Percentiles rank a stretch among this genome's conserved stretches.
Conservation (phyloP, 2,888 invertebrate species). For the Parochlus steinenii region DNA sequence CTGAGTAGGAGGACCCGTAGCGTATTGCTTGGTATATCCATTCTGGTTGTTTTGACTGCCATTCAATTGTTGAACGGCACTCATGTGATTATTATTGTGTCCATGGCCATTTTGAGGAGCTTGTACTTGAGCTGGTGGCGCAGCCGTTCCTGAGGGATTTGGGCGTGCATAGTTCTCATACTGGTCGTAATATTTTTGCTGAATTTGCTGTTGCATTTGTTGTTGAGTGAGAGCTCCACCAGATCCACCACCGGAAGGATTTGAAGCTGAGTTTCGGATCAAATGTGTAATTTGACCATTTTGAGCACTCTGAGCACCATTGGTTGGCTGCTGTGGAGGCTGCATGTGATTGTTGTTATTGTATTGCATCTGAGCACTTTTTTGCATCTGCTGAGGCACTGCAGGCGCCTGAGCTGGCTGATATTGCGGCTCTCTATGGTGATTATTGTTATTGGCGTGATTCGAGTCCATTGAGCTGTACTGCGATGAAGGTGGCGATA, state of each 20-base stretch:
- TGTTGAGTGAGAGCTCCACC: constrained; percentile 2
- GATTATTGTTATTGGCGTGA: constrained; percentile 10
- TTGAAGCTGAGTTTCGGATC: constrained; percentile 14
- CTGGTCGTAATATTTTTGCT: constrained; percentile 20
- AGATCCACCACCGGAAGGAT: constrained; percentile 12
- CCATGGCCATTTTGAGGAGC: constrained; percentile 14
- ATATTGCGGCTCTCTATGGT: constrained; percentile 15
- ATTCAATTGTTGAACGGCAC: constrained; percentile 7
- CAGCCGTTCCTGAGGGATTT: constrained; percentile 6
- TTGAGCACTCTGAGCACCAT: constrained; percentile 13
- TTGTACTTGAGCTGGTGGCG: too few relatives aligned
- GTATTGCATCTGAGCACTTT: constrained; percentile 1
- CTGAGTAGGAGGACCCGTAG: constrained; percentile 1
- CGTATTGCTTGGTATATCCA: not conserved
- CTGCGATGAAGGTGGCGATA: constrained; percentile 13
- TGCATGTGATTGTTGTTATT: constrained; percentile 13
- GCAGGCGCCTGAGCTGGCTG: constrained; percentile 18
- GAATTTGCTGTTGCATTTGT: constrained; percentile 10
- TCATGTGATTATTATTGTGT: constrained; percentile 15
- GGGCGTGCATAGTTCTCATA: constrained; percentile 22
- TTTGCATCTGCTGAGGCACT: constrained; percentile 3
- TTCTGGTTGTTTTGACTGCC: constrained; percentile 8
- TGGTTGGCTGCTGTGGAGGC: constrained; percentile 6
- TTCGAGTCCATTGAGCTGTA: constrained; percentile 21
- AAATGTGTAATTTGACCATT: not conserved